Conservation (phyloP, 2,888 invertebrate genomes). For the Gortyna flavago region DNA sequence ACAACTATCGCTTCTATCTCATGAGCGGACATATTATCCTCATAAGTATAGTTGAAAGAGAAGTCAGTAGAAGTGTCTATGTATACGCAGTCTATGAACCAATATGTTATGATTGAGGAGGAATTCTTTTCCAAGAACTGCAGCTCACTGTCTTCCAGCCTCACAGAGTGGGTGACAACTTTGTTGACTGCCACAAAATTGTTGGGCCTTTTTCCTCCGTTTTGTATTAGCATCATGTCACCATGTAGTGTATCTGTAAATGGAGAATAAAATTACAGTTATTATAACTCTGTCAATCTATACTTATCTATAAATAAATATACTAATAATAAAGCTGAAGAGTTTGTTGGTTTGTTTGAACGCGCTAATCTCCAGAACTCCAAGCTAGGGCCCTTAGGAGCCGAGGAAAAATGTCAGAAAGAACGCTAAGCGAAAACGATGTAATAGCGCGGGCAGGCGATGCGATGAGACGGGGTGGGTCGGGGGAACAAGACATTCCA, state of each 20-base stretch:
- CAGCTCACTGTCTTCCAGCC: slow-evolving; percentile 91
- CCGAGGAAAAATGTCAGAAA: background rate
- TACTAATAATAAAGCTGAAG: too few species aligned
- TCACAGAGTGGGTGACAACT: slow-evolving; percentile 90
- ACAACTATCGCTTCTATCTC: slow-evolving; percentile 93
- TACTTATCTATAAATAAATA: too few species aligned
- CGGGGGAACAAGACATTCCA: too few species aligned
- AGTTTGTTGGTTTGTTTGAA: too few species aligned
- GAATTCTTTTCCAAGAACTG: slow-evolving; percentile 88
- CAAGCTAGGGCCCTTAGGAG: too few species aligned
- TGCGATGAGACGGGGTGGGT: too few species aligned
- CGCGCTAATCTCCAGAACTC: too few species aligned
- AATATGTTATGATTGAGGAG: slow-evolving; percentile 91
- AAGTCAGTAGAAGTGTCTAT: slow-evolving; percentile 91
- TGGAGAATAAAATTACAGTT: background rate
- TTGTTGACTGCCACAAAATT: slow-evolving; percentile 92
- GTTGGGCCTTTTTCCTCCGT: slow-evolving; percentile 88
- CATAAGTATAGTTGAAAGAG: slow-evolving; percentile 91
- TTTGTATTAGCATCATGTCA: slow-evolving; percentile 91
- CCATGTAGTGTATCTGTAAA: slow-evolving; percentile 91
- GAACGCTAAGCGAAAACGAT: too few species aligned
- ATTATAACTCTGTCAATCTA: background rate
- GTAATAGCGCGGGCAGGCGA: too few species aligned
- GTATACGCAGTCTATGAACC: slow-evolving; percentile 95
- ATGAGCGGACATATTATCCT: slow-evolving; percentile 90